Evolutionary conservation across 2,888 invertebrate species (phyloP), one percentile per base, ranked within the genome.

Genomic region (Ametastegia equiseti): DNA sequence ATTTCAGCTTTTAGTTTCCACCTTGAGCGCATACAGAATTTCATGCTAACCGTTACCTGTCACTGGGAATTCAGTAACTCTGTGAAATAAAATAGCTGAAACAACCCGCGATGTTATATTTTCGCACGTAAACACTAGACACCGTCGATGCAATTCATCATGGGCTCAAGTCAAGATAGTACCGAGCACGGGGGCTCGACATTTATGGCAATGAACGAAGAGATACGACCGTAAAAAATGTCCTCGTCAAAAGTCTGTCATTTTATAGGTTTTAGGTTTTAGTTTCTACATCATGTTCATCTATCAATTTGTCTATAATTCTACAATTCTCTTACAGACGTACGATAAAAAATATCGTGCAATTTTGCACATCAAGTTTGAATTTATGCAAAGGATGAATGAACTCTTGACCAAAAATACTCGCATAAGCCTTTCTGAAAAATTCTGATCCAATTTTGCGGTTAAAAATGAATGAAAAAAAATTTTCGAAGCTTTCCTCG

Each of bases 41-140:
- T 30, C 63, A 63, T 63, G 30, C 63, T 33, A 33, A 63, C 6
- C 33, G n/a, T n/a, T n/a, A n/a, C 63, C 63, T 63, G 63, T 63
- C 63, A 13, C 15, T 63, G 1, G n/a, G 33, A 33, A 63, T 63
- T 63, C 33, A 63, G 30, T 63, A 13, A n/a, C 27, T 30, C 11
- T 13, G 33, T 33, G 63, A 63, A 30, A 27, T 33, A 63, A 30
- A 63, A 33, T 33, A 63, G 33, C 13, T n/a, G 33, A 63, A 33
- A n/a, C 30, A 63, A 63, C 33, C 7, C 33, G 33, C 63, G 63
- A 63, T 33, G 33, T 33, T 33, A 27, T 63, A 63, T 63, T 63
- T 63, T 63, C 33, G 23, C 54, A 54, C 54, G 54, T 54, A 7
- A 2, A 54, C 54, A 54, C 54, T 54, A 54, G n/a, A n/a, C 23